These are phyloP conservation scores for Thunnus thynnus DNA, from an alignment of 2,113 vertebrate genomes.

Conservation along the genomic window DNA sequence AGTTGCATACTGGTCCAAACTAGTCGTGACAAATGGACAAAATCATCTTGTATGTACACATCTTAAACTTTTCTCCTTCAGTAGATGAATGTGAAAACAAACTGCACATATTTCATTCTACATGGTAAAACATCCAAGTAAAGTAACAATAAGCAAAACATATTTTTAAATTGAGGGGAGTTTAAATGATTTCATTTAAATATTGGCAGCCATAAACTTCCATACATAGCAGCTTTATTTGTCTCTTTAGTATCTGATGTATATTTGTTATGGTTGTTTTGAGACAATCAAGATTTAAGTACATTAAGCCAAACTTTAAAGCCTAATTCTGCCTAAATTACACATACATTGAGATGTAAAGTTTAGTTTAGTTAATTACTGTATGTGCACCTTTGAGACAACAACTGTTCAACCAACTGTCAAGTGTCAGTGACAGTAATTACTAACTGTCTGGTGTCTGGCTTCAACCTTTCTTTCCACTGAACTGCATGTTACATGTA, in stretches of 20 bases:
- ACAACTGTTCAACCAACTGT: neutral
- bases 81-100: too few species aligned
- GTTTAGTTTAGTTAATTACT: neutral
- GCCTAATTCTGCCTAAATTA: neutral
- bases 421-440: neutral
- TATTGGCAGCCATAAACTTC: neutral
- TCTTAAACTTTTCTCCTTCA: too few species aligned
- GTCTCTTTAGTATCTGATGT: neutral
- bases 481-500: slow-evolving; percentile 52
- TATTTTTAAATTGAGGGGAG: too few species aligned
- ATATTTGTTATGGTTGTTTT: neutral
- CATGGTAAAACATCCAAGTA: too few species aligned
- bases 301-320: neutral
- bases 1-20: too few species aligned
- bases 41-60: too few species aligned
- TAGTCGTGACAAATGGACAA: too few species aligned
- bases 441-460: slow-evolving; percentile 1
- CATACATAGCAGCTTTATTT: neutral
- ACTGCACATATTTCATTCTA: too few species aligned
- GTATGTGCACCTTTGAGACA: neutral
- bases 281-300: neutral
- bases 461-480: slow-evolving; percentile 22
- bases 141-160: too few species aligned
- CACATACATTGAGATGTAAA: neutral
- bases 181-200: neutral